Evolutionary conservation across 2,113 vertebrate genomes (phyloP).

Genomic region (Bagarius yarrelli): DNA sequence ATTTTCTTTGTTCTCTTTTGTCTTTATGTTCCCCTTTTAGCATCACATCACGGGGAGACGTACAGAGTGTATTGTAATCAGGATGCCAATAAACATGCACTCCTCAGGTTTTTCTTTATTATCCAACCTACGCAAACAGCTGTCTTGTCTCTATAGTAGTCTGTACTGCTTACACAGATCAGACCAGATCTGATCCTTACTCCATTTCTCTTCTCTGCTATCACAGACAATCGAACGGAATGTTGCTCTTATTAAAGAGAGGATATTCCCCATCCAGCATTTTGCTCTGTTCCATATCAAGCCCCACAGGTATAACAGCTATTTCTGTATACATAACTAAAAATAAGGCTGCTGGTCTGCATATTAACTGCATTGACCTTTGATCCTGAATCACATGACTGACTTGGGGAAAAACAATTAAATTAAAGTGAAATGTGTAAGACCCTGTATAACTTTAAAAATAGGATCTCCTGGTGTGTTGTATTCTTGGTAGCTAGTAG

Average conservation of each 20-base stretch:
- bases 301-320: neutral
- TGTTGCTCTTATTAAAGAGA: neutral
- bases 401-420: neutral
- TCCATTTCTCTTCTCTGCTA: slow-evolving; percentile 20
- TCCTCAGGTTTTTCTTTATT: slow-evolving; percentile 61
- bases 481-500: neutral
- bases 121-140: slow-evolving; percentile 43
- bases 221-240: neutral
- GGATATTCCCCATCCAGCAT: neutral
- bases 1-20: slow-evolving; percentile 40
- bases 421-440: slow-evolving; percentile 12
- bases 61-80: slow-evolving; percentile 63
- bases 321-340: neutral
- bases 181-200: neutral
- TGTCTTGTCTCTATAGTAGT: slow-evolving; percentile 42
- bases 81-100: slow-evolving; percentile 49
- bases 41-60: slow-evolving; percentile 33
- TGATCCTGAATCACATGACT: neutral
- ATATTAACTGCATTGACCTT: neutral
- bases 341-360: neutral
- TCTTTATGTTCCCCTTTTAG: slow-evolving; percentile 6
- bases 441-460: neutral
- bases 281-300: neutral
- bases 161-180: slow-evolving; percentile 28
- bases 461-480: neutral